A percentile compares a stretch with the other conserved stretches of the same genome.
Evolutionary conservation across 1,140 invertebrate genomes (phyloP).

Genomic region (Panagrolaimus sp.): DNA sequence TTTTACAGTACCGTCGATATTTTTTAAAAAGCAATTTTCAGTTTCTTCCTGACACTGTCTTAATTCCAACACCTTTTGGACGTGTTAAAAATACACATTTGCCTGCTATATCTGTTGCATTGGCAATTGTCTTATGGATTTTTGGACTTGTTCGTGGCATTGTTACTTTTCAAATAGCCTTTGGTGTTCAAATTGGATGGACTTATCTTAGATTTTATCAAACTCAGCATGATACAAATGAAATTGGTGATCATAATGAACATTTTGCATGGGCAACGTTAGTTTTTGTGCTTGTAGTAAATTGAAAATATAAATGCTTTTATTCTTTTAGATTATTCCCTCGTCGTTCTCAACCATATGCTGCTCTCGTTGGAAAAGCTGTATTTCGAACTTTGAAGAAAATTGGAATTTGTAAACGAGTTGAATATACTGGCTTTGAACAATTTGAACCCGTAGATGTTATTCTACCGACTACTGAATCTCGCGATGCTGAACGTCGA

Average conservation of each 20-base stretch:
- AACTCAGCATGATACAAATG: slow-evolving; percentile 30
- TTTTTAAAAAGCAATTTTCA: slow-evolving; percentile 21
- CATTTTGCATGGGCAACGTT: slow-evolving; percentile 43
- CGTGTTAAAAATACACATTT: slow-evolving; percentile 40
- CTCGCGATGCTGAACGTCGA: slow-evolving; percentile 32
- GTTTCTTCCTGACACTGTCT: slow-evolving; percentile 40
- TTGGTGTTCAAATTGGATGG: slow-evolving; percentile 40
- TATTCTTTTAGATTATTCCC: slow-evolving; percentile 32
- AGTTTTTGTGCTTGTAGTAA: too few relatives aligned
- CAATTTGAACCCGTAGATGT: slow-evolving; percentile 28
- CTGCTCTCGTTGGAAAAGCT: slow-evolving; percentile 25
- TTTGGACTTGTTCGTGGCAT: slow-evolving; percentile 24
- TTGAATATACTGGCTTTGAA: slow-evolving; percentile 31
- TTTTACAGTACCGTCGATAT: neutral
- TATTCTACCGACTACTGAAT: slow-evolving; percentile 16
- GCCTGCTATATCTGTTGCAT: slow-evolving; percentile 16
- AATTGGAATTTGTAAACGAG: slow-evolving; percentile 31
- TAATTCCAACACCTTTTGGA: slow-evolving; percentile 38
- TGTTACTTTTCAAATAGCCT: slow-evolving; percentile 25
- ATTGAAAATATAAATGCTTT: neutral
- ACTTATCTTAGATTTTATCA: slow-evolving; percentile 39
- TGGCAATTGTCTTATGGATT: slow-evolving; percentile 24
- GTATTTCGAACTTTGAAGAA: slow-evolving; percentile 23
- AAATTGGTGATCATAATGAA: slow-evolving; percentile 34
- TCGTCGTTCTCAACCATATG: slow-evolving; percentile 23